Base-by-base conservation (phyloP, 1,140 invertebrate species). In the Cotesia glomerata region DNA sequence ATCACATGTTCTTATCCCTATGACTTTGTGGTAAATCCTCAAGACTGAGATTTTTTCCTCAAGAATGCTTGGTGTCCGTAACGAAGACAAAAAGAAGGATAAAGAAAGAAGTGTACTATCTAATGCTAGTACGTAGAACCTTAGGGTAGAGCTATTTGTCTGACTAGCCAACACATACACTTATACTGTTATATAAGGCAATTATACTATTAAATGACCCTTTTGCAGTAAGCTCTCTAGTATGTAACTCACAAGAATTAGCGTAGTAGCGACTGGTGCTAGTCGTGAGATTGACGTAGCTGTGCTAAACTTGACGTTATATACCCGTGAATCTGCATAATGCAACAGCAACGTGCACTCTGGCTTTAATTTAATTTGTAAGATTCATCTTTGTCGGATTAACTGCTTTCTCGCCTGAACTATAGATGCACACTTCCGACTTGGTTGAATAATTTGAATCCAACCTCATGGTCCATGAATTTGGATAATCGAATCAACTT, bases 321-420 rank as follows among this genome's bases (percentile, higher is more conserved):
- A 77, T 64, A 65, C 62, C 67, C 66, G 69, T 56, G 65, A 76
- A 80, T 79, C 71, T 78, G 74, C 78, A 80, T 80, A 80, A 80
- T 80, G 74, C 73, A 75, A 77, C 71, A 76, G 71, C 74, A 67
- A 76, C 71, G 49, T 76, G 69, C 74, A 76, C 69, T 73, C 66
- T 14, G 34, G 54, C 61, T 66, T 76, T 74, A 76, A 74, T 76
- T 76, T 71, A 58, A 71, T 74, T 76, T 70, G 59, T 61, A 65
- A 71, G 63, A 74, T 76, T 76, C 73, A 70, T 76, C 73, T 61
- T 58, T 35, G 69, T 36, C 35, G 49, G 59, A 76, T 76, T 76
- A 74, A 71, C 45, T 49, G 14, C 59, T 45, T 45, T 66, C 65
- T 68, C 51, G 32, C 8, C 63, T 26, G 35, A 58, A 62, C 61